Evolutionary conservation across 2,888 invertebrate species (phyloP), one percentile per base, ranked within the genome.

Genomic region (Ectemnius continuus): DNA sequence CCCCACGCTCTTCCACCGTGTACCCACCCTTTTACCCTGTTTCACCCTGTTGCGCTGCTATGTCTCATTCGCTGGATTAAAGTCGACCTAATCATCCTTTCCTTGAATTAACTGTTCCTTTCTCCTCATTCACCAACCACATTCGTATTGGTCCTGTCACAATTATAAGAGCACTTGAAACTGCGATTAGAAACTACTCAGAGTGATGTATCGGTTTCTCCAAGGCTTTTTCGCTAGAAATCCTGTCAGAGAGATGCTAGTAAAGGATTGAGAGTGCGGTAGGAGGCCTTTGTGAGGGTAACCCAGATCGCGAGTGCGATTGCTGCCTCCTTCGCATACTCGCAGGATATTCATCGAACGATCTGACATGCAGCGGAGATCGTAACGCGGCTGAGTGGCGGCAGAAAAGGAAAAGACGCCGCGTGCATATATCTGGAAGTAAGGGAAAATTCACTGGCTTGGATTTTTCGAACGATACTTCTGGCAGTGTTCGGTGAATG

Each of bases 271-370:
- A 14, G 14, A 14, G 14, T 52, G 52, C n/a, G 16, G n/a, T 16
- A 16, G n/a, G 1, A 52, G 11, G n/a, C 11, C 52, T 14, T 52
- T 52, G 52, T 14, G 16, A 14, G 52, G n/a, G 52, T 52, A 52
- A 52, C 52, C 52, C 52, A 52, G 52, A 52, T 52, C 52, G 47
- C 47, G 14, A 16, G 11, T 14, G n/a, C 16, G 4, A 16, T 16
- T 14, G 52, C 52, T 36, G 4, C 23, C 5, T 47, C 52, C 52
- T 14, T 14, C 13, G 36, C 52, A 52, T 52, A 5, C 52, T 52
- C 16, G 52, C 16, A 36, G 52, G 52, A 14, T 52, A 52, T 52
- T 52, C 52, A 5, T 52, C 52, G 16, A 52, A 52, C 52, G 52
- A 52, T 16, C 13, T 16, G 52, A 52, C 5, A 16, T 14, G 11